Percentiles rank a stretch among this genome's conserved stretches.
phyloP scores from a whole-genome alignment of 2,888 invertebrate species.

The Drosophila mimica region DNA sequence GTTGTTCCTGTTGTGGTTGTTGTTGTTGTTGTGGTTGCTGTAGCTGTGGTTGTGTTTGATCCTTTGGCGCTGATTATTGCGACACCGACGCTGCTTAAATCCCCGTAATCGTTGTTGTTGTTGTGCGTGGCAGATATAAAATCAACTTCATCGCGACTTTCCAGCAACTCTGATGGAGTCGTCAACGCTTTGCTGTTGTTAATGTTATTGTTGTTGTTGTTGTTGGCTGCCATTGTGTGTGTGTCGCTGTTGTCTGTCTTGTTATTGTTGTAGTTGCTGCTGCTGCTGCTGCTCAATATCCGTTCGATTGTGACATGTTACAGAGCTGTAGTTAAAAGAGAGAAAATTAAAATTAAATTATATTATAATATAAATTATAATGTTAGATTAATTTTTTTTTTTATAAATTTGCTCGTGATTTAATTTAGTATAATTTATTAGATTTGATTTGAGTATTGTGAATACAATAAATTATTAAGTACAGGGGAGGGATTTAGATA shows the following conservation, averaged over 20 bases:
- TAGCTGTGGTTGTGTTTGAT: slow-evolving; percentile 47
- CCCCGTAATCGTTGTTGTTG: slow-evolving; percentile 73
- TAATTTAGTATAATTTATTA: neutral
- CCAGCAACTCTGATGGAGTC: slow-evolving; percentile 19
- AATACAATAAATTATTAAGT: neutral
- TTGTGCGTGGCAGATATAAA: slow-evolving; percentile 71
- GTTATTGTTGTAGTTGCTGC: slow-evolving; percentile 9
- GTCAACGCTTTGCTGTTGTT: slow-evolving; percentile 31
- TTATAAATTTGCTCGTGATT: neutral
- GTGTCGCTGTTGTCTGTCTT: slow-evolving; percentile 8
- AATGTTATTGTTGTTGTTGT: slow-evolving; percentile 30
- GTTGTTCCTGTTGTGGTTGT: slow-evolving; percentile 37
- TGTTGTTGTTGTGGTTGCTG: slow-evolving; percentile 44
- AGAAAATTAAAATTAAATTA: neutral
- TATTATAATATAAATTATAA: neutral
- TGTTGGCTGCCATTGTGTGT: slow-evolving; percentile 49
- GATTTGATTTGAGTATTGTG: neutral
- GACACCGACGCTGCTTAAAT: slow-evolving; percentile 59
- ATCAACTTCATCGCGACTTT: slow-evolving; percentile 82
- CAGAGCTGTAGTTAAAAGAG: slow-evolving; percentile 45
- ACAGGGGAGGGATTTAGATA: accelerated
- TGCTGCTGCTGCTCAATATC: slow-evolving; percentile 47
- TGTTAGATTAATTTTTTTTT: neutral
- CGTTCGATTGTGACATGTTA: slow-evolving; percentile 59
- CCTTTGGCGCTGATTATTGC: slow-evolving; percentile 62